Evolutionary conservation across 2,888 invertebrate species (phyloP).

Genomic region (Drosophila glabriapex): DNA sequence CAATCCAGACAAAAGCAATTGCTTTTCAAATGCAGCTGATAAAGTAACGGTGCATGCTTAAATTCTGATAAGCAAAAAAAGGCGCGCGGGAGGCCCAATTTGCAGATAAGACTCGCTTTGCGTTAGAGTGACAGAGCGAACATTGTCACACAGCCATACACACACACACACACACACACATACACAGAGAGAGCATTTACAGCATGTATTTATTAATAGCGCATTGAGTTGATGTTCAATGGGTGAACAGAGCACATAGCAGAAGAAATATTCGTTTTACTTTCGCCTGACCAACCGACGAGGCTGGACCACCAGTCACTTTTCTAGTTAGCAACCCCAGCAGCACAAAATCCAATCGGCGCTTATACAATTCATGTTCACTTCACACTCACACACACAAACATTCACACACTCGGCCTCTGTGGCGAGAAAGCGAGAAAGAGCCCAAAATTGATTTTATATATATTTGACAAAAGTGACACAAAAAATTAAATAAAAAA

Average conservation of each 20-base stretch:
- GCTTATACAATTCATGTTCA: constrained; percentile 39
- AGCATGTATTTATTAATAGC: constrained; percentile 50
- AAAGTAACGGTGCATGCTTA: constrained; percentile 18
- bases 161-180: background rate
- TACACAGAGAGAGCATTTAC: constrained; percentile 6
- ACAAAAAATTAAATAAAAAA: constrained; percentile 6
- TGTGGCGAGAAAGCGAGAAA: constrained; percentile 40
- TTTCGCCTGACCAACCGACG: constrained; percentile 2
- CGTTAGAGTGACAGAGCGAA: constrained; percentile 1
- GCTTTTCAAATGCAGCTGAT: constrained; percentile 17
- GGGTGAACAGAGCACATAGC: constrained; percentile 8
- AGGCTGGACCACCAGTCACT: constrained; percentile 40
- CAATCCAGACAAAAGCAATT: background rate
- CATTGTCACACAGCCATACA: background rate
- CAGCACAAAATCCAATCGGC: constrained; percentile 7
- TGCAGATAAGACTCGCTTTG: constrained; percentile 26
- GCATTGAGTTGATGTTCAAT: background rate
- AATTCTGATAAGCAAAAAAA: constrained; percentile 25
- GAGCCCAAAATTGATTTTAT: constrained; percentile 74
- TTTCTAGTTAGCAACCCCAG: constrained; percentile 40
- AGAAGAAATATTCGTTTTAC: background rate
- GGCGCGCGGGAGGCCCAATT: background rate
- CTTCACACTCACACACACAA: background rate
- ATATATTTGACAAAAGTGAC: constrained; percentile 48
- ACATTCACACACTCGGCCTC: background rate